phyloP scores from a whole-genome alignment of 2,888 invertebrate genomes.

The Harpalus rubripes region DNA sequence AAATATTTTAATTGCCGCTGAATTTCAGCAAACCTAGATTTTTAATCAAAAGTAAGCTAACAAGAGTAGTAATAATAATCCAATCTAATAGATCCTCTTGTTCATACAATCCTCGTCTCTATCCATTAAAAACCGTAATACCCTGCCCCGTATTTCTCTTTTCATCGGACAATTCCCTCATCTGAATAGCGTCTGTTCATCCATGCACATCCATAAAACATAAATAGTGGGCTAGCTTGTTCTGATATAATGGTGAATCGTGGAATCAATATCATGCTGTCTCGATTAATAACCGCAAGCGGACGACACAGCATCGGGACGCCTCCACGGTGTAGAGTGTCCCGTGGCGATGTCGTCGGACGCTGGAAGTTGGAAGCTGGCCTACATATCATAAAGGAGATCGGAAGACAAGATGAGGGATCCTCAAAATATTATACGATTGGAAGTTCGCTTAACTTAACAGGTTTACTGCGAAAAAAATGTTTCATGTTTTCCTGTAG shows the following conservation, averaged over 20 bases:
- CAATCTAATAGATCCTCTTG: too few species aligned
- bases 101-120: too few species aligned
- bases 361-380: not conserved
- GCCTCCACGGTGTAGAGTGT: not conserved
- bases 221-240: constrained; percentile 16
- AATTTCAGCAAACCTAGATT: too few species aligned
- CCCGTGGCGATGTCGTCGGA: not conserved
- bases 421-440: not conserved
- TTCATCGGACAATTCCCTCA: not conserved
- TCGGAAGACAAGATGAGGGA: not conserved
- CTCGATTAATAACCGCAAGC: constrained; percentile 22
- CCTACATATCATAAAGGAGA: not conserved
- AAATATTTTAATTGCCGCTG: too few species aligned
- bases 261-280: constrained; percentile 43
- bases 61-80: too few species aligned
- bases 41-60: too few species aligned
- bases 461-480: too few species aligned
- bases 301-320: too few species aligned
- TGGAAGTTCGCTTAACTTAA: too few species aligned
- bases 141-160: too few species aligned
- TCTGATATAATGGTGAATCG: constrained; percentile 25
- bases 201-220: constrained; percentile 23
- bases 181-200: not conserved
- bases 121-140: too few species aligned
- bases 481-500: too few species aligned